Evolutionary conservation across 2,888 invertebrate genomes (phyloP).

Genomic region (Drosophila pseudotakahashii): DNA sequence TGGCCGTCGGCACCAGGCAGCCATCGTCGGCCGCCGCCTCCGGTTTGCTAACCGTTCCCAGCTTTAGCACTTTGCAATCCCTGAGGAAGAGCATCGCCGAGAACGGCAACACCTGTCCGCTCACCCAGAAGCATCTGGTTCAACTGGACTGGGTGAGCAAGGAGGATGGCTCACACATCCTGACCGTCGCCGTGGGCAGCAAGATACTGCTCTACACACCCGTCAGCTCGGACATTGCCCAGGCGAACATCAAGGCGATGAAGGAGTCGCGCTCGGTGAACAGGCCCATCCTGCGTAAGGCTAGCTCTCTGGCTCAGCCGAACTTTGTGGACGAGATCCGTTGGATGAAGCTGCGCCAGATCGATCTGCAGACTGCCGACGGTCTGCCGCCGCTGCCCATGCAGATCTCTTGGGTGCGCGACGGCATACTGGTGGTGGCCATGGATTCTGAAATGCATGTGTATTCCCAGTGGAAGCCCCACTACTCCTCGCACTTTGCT

Average conservation of each 20-base stretch:
- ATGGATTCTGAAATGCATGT: constrained; percentile 99
- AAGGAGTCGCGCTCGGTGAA: constrained; percentile 93
- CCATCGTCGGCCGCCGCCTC: constrained; percentile 60
- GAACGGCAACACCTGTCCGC: constrained; percentile 95
- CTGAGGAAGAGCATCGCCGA: constrained; percentile 94
- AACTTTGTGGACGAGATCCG: constrained; percentile 96
- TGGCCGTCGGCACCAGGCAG: constrained; percentile 65
- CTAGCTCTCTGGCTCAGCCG: constrained; percentile 95
- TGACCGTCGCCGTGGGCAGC: constrained; percentile 98
- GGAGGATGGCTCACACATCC: constrained; percentile 98
- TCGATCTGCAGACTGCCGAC: constrained; percentile 96
- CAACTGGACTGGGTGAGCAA: constrained; percentile 99
- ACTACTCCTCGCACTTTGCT: constrained; percentile 67
- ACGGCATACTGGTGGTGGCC: constrained; percentile 98
- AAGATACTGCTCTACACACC: constrained; percentile 96
- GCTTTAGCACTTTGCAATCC: constrained; percentile 95
- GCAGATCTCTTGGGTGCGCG: constrained; percentile 99
- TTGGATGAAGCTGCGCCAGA: constrained; percentile 97
- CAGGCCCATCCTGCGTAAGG: constrained; percentile 93
- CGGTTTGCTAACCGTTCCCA: constrained; percentile 92
- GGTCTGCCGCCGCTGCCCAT: constrained; percentile 98
- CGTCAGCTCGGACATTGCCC: constrained; percentile 96
- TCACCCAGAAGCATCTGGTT: constrained; percentile 96
- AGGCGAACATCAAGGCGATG: constrained; percentile 96
- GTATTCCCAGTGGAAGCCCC: constrained; percentile 98